These are phyloP conservation scores for Azorinus chamasolen DNA, from an alignment of 2,888 invertebrate species.

Conservation along the genomic window DNA sequence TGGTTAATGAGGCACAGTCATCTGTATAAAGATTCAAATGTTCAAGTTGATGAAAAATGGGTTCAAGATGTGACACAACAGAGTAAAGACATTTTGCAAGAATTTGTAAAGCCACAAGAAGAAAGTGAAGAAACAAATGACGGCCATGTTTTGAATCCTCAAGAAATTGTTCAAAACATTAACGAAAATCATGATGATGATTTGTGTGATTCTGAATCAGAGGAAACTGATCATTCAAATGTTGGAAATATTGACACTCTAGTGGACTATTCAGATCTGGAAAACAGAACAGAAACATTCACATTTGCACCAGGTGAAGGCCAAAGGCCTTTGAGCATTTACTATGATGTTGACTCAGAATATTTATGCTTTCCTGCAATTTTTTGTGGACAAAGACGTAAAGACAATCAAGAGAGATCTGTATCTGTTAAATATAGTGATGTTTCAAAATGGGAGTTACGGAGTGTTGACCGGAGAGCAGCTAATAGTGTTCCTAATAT, in stretches of 20 bases:
- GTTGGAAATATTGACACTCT: too few relatives aligned
- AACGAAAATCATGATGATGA: neutral
- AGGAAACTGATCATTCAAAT: neutral
- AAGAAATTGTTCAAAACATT: too few relatives aligned
- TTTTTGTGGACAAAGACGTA: slow-evolving; percentile 57
- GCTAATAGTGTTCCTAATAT: slow-evolving; percentile 47
- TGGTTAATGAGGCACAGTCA: too few relatives aligned
- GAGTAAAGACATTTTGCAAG: slow-evolving; percentile 2
- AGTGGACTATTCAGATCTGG: slow-evolving; percentile 3
- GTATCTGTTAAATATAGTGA: slow-evolving; percentile 4
- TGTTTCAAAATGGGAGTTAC: slow-evolving; percentile 8
- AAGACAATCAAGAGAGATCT: slow-evolving; percentile 12
- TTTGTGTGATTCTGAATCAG: neutral
- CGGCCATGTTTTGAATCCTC: too few relatives aligned
- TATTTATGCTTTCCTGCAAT: slow-evolving; percentile 43
- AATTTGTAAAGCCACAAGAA: neutral
- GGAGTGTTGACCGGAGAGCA: slow-evolving; percentile 1
- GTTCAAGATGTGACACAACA: slow-evolving; percentile 1
- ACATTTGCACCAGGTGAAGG: slow-evolving; percentile 16
- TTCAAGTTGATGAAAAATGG: slow-evolving; percentile 43
- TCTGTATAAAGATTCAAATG: slow-evolving; percentile 41
- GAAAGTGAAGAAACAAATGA: neutral
- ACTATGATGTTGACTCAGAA: neutral
- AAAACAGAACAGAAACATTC: slow-evolving; percentile 5
- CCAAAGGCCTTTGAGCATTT: slow-evolving; percentile 7